phyloP scores from a whole-genome alignment of 2,797 vertebrate genomes.

The Oreortyx pictus region DNA sequence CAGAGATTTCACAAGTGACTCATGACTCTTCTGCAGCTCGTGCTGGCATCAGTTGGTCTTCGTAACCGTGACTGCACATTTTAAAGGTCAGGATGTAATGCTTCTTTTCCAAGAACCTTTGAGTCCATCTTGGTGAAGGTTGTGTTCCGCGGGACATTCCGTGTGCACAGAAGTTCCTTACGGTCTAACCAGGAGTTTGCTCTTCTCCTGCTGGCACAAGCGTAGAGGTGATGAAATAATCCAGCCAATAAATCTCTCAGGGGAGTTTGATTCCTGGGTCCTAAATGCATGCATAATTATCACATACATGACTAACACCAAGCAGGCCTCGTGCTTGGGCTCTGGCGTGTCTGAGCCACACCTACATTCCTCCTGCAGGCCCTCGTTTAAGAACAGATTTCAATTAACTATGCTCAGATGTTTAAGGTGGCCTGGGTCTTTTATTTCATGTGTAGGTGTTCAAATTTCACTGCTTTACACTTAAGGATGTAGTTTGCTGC shows the following conservation, averaged over 20 bases:
- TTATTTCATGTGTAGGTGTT: slow-evolving; percentile 31
- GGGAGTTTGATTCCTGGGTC: background rate
- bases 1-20: slow-evolving; percentile 62
- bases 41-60: slow-evolving; percentile 21
- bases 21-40: slow-evolving; percentile 56
- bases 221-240: background rate
- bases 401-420: slow-evolving; percentile 48
- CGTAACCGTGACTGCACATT: slow-evolving; percentile 22
- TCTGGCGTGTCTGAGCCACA: slow-evolving; percentile 15
- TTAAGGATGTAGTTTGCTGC: background rate
- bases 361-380: slow-evolving; percentile 27
- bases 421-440: slow-evolving; percentile 33
- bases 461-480: background rate
- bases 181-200: background rate
- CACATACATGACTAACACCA: slow-evolving; percentile 19
- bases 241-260: background rate
- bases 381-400: slow-evolving; percentile 45
- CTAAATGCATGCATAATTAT: background rate
- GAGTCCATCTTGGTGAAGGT: background rate
- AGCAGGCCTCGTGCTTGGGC: background rate
- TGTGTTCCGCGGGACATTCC: background rate
- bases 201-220: background rate
- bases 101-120: background rate
- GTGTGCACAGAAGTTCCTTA: background rate
- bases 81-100: slow-evolving; percentile 39